Evolutionary conservation across 2,797 vertebrate genomes (phyloP).

Genomic region (Aeoliscus strigatus): DNA sequence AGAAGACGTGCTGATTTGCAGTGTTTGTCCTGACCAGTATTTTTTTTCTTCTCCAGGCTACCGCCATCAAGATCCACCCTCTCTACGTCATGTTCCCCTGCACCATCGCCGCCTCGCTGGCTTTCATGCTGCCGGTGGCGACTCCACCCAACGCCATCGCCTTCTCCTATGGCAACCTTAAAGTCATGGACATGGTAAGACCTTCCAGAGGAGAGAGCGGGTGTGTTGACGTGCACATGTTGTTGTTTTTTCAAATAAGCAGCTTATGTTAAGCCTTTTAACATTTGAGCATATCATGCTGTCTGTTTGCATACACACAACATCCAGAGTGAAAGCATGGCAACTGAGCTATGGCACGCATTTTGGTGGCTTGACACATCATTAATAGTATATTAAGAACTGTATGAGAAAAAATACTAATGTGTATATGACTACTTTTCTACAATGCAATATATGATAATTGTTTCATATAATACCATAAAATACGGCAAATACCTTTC

Average conservation of each 20-base stretch:
- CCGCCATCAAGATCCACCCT: conserved; percentile 80
- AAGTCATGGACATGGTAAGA: conserved; percentile 83
- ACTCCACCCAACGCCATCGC: conserved; percentile 87
- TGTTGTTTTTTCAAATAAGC: conserved; percentile 33
- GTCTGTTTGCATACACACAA: conserved; percentile 22
- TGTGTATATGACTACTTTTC: too few species aligned
- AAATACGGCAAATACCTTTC: too few species aligned
- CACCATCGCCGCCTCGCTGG: conserved; percentile 81
- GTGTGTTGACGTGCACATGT: conserved; percentile 7
- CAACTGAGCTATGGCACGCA: conserved; percentile 57
- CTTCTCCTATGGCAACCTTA: conserved; percentile 85
- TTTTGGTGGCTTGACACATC: too few species aligned
- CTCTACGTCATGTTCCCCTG: conserved; percentile 84
- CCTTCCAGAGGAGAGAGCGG: conserved; percentile 3
- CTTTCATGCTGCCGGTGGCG: conserved; percentile 91
- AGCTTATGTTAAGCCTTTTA: conserved; percentile 48
- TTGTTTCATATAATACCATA: too few species aligned
- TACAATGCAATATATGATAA: too few species aligned
- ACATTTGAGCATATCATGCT: conserved; percentile 17
- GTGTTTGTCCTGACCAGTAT: too few species aligned
- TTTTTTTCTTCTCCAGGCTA: conserved; percentile 69
- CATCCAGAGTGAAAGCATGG: conserved; percentile 54
- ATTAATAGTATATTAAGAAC: too few species aligned
- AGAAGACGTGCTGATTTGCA: too few species aligned
- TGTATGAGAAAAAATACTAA: too few species aligned